Evolutionary conservation across 1,140 invertebrate species (phyloP).

Genomic region (Polyergus mexicanus): DNA sequence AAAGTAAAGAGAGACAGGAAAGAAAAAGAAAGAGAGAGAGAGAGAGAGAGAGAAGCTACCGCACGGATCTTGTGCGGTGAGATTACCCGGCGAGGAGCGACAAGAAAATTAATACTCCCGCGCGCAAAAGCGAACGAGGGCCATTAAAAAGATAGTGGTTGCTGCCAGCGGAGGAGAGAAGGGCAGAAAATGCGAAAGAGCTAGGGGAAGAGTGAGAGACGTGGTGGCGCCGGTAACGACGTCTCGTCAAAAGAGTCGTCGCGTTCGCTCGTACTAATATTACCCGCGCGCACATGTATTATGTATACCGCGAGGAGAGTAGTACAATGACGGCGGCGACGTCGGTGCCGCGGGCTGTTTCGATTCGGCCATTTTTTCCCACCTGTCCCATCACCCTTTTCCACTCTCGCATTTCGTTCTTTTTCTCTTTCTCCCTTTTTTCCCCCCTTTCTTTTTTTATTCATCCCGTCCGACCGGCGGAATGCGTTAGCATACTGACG

Average conservation of each 20-base stretch:
- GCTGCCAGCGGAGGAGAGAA: background rate
- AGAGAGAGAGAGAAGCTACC: background rate
- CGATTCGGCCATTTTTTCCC: constrained; percentile 62
- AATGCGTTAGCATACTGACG: constrained; percentile 74
- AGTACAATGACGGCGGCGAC: constrained; percentile 63
- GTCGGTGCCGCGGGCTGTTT: constrained; percentile 52
- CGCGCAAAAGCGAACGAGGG: constrained; percentile 52
- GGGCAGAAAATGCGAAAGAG: constrained; percentile 23
- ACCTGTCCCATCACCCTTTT: constrained; percentile 22
- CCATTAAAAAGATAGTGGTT: constrained; percentile 51
- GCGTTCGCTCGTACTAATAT: constrained; percentile 59
- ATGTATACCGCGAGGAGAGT: constrained; percentile 61
- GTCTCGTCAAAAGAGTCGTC: constrained; percentile 66
- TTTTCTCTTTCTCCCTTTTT: background rate
- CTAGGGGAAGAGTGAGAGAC: constrained; percentile 19
- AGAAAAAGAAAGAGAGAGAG: background rate
- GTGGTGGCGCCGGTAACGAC: constrained; percentile 61
- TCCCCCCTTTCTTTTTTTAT: constrained; percentile 14
- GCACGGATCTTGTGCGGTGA: constrained; percentile 31
- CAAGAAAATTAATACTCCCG: constrained; percentile 66
- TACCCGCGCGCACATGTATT: constrained; percentile 67
- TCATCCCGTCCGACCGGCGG: constrained; percentile 36
- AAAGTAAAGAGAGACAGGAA: background rate
- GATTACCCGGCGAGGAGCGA: constrained; percentile 18
- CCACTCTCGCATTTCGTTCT: background rate